Evolutionary conservation across 2,888 invertebrate species (phyloP), one percentile per base, ranked within the genome.

Genomic region (Phlogophora meticulosa): DNA sequence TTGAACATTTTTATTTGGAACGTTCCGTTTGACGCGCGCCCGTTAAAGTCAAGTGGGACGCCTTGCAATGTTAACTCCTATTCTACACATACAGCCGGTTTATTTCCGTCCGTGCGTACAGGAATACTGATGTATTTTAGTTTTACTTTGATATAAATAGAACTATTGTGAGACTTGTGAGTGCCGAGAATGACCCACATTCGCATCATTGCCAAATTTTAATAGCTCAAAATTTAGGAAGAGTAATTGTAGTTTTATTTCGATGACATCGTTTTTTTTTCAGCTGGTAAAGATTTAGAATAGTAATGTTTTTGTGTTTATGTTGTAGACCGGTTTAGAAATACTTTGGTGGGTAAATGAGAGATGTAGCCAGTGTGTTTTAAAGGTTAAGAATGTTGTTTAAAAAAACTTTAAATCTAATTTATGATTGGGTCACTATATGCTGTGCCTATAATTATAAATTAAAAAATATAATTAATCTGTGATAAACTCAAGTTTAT

Each of bases 81-180:
- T 76, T 79, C 74, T 73, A 72, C 76, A 80, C 83, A 79, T 79
- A 78, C 82, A 81, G 78, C 68, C 80, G 68, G 85, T 86, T 89
- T 94, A 94, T 95, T 94, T 94, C 86, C 79, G 93, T 92, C 89
- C 85, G 83, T 84, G 85, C 86, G 91, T 90, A 91, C 93, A 93
- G 89, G 92, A 94, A 94, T 94, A 94, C 91, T 84, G 87, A 81
- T 85, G 82, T 88, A 94, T 95, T 95, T 94, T 93, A 89, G 93
- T 90, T 88, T 89, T 86, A 87, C 85, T 88, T 73, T 83, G 91
- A 82, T 94, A 94, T 94, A 92, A 94, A 94, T 95, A 95, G 93
- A 91, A 85, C 84, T 82, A 93, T 93, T 93, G 93, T 93, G 65
- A 46, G 65, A 66, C 68, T 65, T 32, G 45, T 32, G 87, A 85